A percentile compares a stretch with the other conserved stretches of the same genome.
phyloP scores from a whole-genome alignment of 2,113 vertebrate genomes.

The Colaptes auratus region DNA sequence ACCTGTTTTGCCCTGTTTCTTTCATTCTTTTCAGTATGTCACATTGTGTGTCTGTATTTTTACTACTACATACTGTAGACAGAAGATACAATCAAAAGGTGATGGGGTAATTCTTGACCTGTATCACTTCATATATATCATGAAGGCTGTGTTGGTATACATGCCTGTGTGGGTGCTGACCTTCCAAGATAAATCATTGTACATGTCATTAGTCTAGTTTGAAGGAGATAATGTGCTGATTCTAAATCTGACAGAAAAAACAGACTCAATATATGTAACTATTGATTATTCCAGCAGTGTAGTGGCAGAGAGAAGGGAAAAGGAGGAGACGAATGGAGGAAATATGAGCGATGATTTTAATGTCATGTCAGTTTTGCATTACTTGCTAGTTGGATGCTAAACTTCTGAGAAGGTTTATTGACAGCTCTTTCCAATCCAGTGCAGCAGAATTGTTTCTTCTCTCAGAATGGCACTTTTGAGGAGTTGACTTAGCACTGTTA shows the following conservation, averaged over 20 bases:
- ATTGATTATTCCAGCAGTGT: background rate
- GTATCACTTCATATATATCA: background rate
- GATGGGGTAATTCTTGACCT: background rate
- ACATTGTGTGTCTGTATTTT: background rate
- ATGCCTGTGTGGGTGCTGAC: background rate
- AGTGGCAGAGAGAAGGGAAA: background rate
- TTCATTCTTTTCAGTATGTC: background rate
- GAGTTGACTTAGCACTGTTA: background rate
- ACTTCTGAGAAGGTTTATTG: background rate
- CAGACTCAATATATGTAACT: rapidly evolving
- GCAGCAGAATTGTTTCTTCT: background rate
- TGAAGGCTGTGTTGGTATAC: background rate
- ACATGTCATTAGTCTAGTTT: background rate
- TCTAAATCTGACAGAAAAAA: background rate
- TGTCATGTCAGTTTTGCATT: background rate
- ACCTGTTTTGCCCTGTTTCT: background rate
- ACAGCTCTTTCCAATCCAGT: background rate
- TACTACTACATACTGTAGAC: background rate
- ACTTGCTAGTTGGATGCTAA: background rate
- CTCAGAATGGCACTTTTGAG: background rate
- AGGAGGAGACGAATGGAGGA: background rate
- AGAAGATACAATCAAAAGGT: background rate
- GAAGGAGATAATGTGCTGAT: background rate
- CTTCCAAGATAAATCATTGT: background rate
- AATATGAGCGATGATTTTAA: background rate